Base-by-base conservation (phyloP, 2,797 vertebrate species). In the Choloepus didactylus region DNA sequence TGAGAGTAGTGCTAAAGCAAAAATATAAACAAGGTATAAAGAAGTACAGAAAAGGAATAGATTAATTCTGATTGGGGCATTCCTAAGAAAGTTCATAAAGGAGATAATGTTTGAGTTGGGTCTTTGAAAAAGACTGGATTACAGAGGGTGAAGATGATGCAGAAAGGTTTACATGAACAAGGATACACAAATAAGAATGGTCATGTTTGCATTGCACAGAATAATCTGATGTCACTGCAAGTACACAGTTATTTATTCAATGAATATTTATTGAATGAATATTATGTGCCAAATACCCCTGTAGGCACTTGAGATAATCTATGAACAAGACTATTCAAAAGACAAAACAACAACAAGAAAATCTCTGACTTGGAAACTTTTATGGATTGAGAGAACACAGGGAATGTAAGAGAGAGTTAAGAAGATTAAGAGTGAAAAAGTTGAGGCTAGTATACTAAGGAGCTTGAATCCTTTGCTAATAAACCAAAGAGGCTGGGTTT, bases 191-290 rank as follows among this genome's bases (percentile, higher is more conserved):
- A 54, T 76, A 86, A 67, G 25, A 59, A 66, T 49, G 59, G 35
- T n/a, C 49, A 51, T 70, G 25, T 66, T 94, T 91, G 75, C 31
- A 77, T 44, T 88, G 27, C 5, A 70, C 31, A 85, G 18, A 79
- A 35, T 75, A 49, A 95, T 54, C 38, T 62, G 51, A 87, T 46
- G 70, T 60, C 51, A 10, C 56, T 49, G 83, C 89, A 94, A 95
- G 19, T 6, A 38, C 27, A 66, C 69, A 51, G 70, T 87, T 46
- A 73, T 77, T 77, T 81, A 79, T 76, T 96, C 66, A 80, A 27
- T 67, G 72, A 89, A 91, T 66, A 83, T 70, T 73, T 87, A 76
- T 23, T 35, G 23, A 46, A 12, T 88, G 5, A 59, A 81, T 69
- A 38, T 87, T 59, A 60, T 3, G 29, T 92, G 59, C 85, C 91